phyloP scores from a whole-genome alignment of 2,888 invertebrate species.

The Acleris emargana region DNA sequence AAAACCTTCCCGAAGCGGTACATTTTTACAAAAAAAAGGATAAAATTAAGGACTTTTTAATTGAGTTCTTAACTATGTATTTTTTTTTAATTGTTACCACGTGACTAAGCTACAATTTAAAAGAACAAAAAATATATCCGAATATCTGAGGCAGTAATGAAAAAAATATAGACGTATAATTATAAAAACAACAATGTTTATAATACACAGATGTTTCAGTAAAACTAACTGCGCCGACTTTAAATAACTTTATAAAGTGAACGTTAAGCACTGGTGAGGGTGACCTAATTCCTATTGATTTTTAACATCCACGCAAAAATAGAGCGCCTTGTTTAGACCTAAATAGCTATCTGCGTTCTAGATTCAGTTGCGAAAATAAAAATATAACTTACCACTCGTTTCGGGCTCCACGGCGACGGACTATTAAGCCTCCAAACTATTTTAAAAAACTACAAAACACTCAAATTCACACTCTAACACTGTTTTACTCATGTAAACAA shows the following conservation, averaged over 20 bases:
- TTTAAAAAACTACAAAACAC: constrained; percentile 27
- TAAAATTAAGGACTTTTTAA: too few relatives aligned
- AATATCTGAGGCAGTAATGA: too few relatives aligned
- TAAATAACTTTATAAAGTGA: neutral
- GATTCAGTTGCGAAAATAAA: constrained; percentile 1
- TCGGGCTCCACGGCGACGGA: constrained; percentile 69
- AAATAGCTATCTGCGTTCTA: constrained; percentile 16
- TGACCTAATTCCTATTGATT: constrained; percentile 26
- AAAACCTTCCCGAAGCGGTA: too few relatives aligned
- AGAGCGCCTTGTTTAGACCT: constrained; percentile 12
- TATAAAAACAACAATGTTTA: too few relatives aligned
- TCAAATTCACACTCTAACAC: neutral
- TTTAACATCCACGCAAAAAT: constrained; percentile 25
- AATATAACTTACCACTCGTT: constrained; percentile 56
- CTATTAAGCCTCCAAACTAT: constrained; percentile 6
- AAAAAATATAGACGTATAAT: too few relatives aligned
- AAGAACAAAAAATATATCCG: too few relatives aligned
- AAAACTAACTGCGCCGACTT: too few relatives aligned
- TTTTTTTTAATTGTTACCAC: too few relatives aligned
- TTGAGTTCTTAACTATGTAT: too few relatives aligned
- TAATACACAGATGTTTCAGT: too few relatives aligned
- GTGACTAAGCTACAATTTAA: too few relatives aligned
- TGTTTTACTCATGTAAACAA: constrained; percentile 35
- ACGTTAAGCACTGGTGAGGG: constrained; percentile 3
- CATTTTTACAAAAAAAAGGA: too few relatives aligned